Base-by-base conservation (phyloP, 2,797 vertebrate genomes). In the Oreortyx pictus region DNA sequence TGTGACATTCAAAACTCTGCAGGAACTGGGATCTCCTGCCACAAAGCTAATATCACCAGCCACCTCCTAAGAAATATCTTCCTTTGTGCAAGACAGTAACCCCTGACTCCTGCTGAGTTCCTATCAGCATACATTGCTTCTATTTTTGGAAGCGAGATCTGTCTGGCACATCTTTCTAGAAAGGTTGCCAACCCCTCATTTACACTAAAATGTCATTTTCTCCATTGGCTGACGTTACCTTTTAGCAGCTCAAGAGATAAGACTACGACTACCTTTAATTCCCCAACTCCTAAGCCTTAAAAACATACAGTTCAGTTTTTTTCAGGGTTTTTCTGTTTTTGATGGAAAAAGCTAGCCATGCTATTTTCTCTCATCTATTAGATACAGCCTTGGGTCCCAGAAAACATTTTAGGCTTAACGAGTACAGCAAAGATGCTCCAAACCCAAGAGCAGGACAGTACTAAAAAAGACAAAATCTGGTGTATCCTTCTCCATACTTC, bases 131-230 rank as follows among this genome's bases (percentile, higher is more conserved):
- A 84, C 39, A 27, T 56, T 15, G 80, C 71, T 93, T 33, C 92
- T 93, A 82, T 91, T 93, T 95, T 82, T 89, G 71, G 96, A 94
- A 95, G 5, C 41, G 77, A 86, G 89, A 83, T 89, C 52, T 73
- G 92, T 64, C 89, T 94, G 87, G 95, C 89, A 76, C 66, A 27
- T 95, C 1, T 0, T 68, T 89, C 50, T 76, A 66, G 62, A 95
- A 89, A 92, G 94, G 91, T 76, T 96, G 88, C 92, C 92, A 92
- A 47, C 87, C 89, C 57, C 80, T 93, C 80, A 70, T 50, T 79
- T 89, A 52, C 67, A 57, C 60, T 67, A 64, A 96, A 94, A 87
- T 89, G 82, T 64, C 66, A 79, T 81, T 88, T 93, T 93, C 82
- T 82, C 87, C 54, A 76, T 7, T 66, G 82, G 73, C 82, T 86